Percentiles rank a stretch among this genome's conserved stretches.
Evolutionary conservation across 23 tunicate species (phyloP).

Genomic region (Styela clava): DNA sequence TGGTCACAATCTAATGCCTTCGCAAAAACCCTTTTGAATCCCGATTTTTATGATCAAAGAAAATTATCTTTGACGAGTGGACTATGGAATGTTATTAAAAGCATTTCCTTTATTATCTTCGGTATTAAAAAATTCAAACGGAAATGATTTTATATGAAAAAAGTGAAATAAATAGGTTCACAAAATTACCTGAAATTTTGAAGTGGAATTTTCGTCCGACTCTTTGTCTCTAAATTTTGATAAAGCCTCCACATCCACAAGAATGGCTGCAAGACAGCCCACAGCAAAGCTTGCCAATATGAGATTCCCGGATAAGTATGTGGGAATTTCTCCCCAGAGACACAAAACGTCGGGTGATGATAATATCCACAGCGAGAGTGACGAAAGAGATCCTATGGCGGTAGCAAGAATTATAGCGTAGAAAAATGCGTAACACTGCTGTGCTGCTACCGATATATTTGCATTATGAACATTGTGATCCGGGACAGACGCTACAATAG

Average conservation of each 20-base stretch:
- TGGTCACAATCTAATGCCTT: no score
- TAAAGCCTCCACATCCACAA: neutral
- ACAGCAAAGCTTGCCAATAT: constrained; percentile 31
- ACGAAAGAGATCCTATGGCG: constrained; percentile 26
- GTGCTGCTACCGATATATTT: neutral
- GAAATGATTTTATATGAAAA: no score
- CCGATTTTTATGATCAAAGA: no score
- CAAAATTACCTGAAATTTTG: constrained; percentile 5
- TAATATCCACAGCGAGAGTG: constrained; percentile 57
- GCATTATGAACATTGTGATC: no score
- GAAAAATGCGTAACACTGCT: neutral
- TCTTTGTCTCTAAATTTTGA: neutral
- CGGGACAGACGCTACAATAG: neutral
- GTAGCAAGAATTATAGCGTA: constrained; percentile 37
- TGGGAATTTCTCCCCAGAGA: constrained; percentile 37
- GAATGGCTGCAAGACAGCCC: constrained; percentile 22
- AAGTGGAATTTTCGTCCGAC: neutral
- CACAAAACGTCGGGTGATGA: constrained; percentile 46
- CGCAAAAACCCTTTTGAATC: no score
- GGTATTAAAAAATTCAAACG: no score
- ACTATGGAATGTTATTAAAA: no score
- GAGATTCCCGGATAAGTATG: constrained; percentile 11
- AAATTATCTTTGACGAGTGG: no score
- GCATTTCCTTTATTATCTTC: no score
- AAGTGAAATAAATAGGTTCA: no score